Evolutionary conservation across 2,888 invertebrate genomes (phyloP), one percentile per base, ranked within the genome.

Genomic region (Neoscelio sp.): DNA sequence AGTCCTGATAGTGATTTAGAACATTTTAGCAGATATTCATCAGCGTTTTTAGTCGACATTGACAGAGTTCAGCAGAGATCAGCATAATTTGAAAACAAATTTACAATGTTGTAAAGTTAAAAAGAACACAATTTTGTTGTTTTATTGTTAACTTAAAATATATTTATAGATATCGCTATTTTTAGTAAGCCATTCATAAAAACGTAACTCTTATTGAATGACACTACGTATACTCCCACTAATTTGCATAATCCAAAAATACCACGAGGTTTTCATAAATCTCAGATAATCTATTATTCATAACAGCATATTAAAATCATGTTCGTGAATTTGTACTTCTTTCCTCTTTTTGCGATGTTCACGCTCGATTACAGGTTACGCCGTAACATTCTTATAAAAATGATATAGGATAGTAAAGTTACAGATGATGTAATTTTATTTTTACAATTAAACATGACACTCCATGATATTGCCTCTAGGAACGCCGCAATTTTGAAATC

Each of bases 401-500:
- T 48, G 26, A 12, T 26, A 23, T 10, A 8, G 26, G 46, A 48
- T 48, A 23, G 48, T 48, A 48, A 48, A 48, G 48, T 48, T 26
- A 48, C 7, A 3, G 46, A 23, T 48, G 46, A 44, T 44, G 44
- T n/a, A n/a, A n/a, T n/a, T n/a, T n/a, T n/a, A n/a, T n/a, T n/a
- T n/a, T n/a, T n/a, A n/a, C n/a, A n/a, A n/a, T n/a, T n/a, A n/a
- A n/a, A n/a, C n/a, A n/a, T n/a, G n/a, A n/a, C n/a, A n/a, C n/a
- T n/a, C 20, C 20, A 20, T 7, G 40, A n/a, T 2, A 8, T 2
- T n/a, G 42, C 42, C 20, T 30, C 18, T 26, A 71, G 28, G 2
- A 7, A 17, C 35, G 6, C 50, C 67, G 75, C 80, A 80, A 82
- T 83, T 83, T 83, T 80, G 79, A 83, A 83, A 85, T 83, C 81